phyloP scores from a whole-genome alignment of 2,888 invertebrate species.

The Microchrysa polita region DNA sequence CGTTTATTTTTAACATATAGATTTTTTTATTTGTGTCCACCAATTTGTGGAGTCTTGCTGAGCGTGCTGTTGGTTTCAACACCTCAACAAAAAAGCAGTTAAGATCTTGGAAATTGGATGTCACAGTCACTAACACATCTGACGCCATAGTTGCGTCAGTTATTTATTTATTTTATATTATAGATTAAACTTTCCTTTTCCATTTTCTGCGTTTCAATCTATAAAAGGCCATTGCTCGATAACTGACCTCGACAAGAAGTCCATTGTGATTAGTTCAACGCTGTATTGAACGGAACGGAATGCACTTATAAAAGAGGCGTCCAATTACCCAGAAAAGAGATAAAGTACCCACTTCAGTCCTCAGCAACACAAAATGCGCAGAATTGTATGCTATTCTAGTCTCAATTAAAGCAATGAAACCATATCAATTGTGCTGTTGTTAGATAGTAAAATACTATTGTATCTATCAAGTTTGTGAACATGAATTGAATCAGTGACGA shows the following conservation, averaged over 20 bases:
- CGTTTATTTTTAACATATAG: no score
- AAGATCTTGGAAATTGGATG: no score
- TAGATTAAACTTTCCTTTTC: no score
- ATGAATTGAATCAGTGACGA: not conserved
- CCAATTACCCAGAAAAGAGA: not conserved
- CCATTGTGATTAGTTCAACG: slow-evolving; percentile 15
- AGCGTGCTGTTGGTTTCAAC: no score
- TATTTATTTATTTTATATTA: no score
- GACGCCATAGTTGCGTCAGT: no score
- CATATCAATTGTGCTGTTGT: not conserved
- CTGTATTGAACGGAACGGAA: not conserved
- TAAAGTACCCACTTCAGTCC: not conserved
- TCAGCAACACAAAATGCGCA: not conserved
- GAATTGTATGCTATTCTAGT: no score
- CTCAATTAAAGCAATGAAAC: not conserved
- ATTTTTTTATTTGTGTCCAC: no score
- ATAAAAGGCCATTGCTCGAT: slow-evolving; percentile 13
- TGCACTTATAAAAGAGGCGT: not conserved
- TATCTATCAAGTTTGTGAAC: not conserved
- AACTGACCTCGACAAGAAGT: slow-evolving; percentile 34
- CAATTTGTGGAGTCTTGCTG: no score
- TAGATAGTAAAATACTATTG: no score
- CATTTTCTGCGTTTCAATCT: not conserved
- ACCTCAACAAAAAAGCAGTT: no score
- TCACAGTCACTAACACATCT: no score